Evolutionary conservation across 2,888 invertebrate species (phyloP).

Genomic region (Notocelia uddmanniana): DNA sequence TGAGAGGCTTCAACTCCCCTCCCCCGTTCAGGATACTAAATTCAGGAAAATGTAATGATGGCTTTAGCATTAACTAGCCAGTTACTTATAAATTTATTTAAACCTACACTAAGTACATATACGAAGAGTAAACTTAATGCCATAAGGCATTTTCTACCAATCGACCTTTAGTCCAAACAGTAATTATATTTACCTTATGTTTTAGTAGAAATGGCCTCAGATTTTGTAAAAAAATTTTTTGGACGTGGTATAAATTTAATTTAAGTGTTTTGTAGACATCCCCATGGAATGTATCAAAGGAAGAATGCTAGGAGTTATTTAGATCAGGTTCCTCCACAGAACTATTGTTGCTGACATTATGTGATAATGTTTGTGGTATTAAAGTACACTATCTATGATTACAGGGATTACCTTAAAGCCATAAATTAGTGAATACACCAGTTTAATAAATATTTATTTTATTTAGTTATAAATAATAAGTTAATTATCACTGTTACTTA

Average conservation of each 20-base stretch:
- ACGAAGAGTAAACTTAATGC: too few species aligned
- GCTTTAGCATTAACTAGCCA: too few species aligned
- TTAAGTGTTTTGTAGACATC: too few species aligned
- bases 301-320: background rate
- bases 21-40: too few species aligned
- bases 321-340: too few species aligned
- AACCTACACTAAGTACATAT: too few species aligned
- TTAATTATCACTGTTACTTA: background rate
- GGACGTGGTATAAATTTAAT: background rate
- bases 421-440: background rate
- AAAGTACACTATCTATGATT: background rate
- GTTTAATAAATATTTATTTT: conserved; percentile 5
- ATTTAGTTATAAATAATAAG: background rate
- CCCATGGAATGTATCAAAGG: background rate
- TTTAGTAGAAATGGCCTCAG: background rate
- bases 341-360: background rate
- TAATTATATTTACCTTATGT: too few species aligned
- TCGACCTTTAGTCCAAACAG: too few species aligned
- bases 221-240: background rate
- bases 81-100: too few species aligned
- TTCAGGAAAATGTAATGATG: too few species aligned
- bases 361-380: background rate
- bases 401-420: background rate
- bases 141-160: too few species aligned
- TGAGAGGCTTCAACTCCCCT: too few species aligned